Percentiles rank a stretch among this genome's conserved stretches.
phyloP scores from a whole-genome alignment of 2,797 vertebrate genomes.

The Danio aesculapii region DNA sequence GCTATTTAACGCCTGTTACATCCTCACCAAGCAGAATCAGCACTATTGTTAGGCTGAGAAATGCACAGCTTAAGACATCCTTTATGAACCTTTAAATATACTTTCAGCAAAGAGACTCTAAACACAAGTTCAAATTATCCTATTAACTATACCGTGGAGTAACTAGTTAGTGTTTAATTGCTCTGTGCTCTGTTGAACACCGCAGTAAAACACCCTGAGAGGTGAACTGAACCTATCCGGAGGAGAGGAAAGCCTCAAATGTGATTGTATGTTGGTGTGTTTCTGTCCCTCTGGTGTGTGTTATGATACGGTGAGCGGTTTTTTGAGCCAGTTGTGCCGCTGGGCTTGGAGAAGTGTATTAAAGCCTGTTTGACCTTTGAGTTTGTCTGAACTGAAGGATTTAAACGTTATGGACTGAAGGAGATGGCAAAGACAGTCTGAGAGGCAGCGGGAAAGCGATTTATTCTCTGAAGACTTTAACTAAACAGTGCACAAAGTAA shows the following conservation, averaged over 20 bases:
- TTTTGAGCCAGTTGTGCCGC: constrained; percentile 8
- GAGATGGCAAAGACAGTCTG: background rate
- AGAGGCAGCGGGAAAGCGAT: background rate
- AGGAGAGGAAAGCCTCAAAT: constrained; percentile 10
- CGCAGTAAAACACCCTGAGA: background rate
- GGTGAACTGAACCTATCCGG: constrained; percentile 10
- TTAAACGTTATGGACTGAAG: constrained; percentile 25
- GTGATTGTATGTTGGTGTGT: constrained; percentile 6
- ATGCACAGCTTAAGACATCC: background rate
- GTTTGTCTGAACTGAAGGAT: constrained; percentile 31
- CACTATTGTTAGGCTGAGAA: background rate
- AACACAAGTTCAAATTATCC: constrained; percentile 27
- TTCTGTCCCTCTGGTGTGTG: constrained; percentile 14
- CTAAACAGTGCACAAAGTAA: constrained; percentile 1
- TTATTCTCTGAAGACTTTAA: background rate
- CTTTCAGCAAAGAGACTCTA: constrained; percentile 1
- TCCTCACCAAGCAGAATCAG: background rate
- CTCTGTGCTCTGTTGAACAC: background rate
- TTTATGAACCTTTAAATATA: constrained; percentile 23
- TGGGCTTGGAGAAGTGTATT: constrained; percentile 32
- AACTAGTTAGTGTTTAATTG: constrained; percentile 29
- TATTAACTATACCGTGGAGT: constrained; percentile 13
- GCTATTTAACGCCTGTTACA: constrained; percentile 12
- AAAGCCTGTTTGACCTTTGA: constrained; percentile 35
- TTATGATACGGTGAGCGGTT: constrained; percentile 2